Conservation (phyloP, 53 echinoderm and acorn worm species). For the Apostichopus leukothele region DNA sequence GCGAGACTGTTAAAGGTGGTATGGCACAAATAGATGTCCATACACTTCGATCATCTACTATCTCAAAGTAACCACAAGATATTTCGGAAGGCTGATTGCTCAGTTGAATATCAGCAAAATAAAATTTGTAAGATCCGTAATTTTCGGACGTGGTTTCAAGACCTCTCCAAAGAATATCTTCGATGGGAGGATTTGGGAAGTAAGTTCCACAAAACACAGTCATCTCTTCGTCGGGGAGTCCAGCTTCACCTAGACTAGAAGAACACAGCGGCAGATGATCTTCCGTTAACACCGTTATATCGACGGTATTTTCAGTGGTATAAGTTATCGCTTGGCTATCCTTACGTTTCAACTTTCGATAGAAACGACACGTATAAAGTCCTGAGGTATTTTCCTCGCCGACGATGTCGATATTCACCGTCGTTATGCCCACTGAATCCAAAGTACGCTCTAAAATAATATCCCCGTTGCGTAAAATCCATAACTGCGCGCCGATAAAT, state of each 20-base stretch:
- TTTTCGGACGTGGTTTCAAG: not conserved
- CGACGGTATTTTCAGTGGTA: not conserved
- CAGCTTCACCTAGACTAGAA: constrained; percentile 11
- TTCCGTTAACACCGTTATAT: not conserved
- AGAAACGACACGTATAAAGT: not conserved
- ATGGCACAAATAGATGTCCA: not conserved
- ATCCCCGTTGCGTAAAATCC: not conserved
- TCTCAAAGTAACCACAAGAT: constrained; percentile 16
- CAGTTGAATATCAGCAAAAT: not conserved
- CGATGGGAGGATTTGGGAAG: no score
- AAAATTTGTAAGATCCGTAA: constrained; percentile 35
- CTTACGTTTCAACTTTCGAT: not conserved
- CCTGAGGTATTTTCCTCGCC: not conserved
- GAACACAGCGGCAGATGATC: not conserved
- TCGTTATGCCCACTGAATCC: not conserved
- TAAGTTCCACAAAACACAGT: not conserved
- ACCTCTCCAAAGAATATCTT: constrained; percentile 21
- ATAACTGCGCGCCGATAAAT: not conserved
- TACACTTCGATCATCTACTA: not conserved
- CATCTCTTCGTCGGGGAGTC: not conserved
- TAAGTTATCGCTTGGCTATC: not conserved
- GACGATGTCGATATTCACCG: not conserved
- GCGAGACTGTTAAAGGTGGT: not conserved
- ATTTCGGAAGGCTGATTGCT: constrained; percentile 13
- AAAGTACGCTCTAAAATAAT: not conserved